A percentile compares a stretch with the other conserved stretches of the same genome.
Evolutionary conservation across 2,888 invertebrate genomes (phyloP).

Genomic region (Lampropteryx suffumata): DNA sequence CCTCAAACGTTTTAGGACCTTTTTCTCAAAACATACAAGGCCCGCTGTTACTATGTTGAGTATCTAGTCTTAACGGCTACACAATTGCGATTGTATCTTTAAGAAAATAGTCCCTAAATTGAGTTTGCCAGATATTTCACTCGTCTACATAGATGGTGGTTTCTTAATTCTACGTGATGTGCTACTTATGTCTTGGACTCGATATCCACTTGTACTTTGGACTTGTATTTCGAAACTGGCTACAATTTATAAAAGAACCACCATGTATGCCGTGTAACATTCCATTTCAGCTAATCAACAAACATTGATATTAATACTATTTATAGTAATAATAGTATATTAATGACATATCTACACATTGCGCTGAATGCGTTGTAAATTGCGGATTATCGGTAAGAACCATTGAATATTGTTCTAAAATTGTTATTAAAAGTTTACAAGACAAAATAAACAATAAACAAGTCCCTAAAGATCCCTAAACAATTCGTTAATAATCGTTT

Average conservation of each 20-base stretch:
- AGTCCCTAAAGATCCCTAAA: no score
- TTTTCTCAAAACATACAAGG: no score
- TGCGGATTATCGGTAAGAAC: constrained; percentile 20
- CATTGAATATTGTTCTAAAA: constrained; percentile 27
- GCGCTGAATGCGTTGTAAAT: constrained; percentile 10
- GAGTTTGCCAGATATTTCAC: constrained; percentile 60
- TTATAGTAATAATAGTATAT: neutral
- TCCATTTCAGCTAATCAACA: constrained; percentile 64
- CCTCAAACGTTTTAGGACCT: no score
- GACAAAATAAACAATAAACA: no score
- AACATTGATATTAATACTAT: constrained; percentile 39
- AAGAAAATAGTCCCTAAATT: neutral
- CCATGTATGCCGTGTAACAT: constrained; percentile 52
- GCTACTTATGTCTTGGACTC: no score
- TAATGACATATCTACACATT: neutral
- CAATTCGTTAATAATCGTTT: no score
- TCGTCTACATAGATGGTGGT: constrained; percentile 60
- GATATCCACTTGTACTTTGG: no score
- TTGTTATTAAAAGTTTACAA: no score
- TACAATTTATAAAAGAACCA: constrained; percentile 35
- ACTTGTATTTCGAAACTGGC: no score
- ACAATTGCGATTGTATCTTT: neutral
- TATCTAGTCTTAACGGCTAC: no score
- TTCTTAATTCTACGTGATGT: constrained; percentile 6
- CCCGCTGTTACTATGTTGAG: no score